Base-by-base conservation (phyloP, 2,113 vertebrate species). In the Oreochromis aureus region DNA sequence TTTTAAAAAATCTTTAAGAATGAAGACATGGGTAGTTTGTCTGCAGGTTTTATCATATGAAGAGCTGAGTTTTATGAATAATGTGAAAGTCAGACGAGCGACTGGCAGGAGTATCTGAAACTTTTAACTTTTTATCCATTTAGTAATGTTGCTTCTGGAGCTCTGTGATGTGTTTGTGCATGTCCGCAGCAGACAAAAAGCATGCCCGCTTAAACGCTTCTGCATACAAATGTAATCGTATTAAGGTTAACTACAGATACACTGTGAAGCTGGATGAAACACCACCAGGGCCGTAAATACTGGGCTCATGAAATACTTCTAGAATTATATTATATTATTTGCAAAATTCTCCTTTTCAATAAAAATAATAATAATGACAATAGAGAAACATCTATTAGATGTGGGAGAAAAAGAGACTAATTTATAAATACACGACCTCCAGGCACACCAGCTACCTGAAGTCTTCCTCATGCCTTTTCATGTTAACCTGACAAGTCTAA, bases 401-500 rank as follows among this genome's bases (percentile, higher is more conserved):
- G 6, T 63, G 27, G 6, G 3, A 30, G 7, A 19, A 9, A 46
- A 32, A 82, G 16, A 48, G 41, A 46, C 12, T 10, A 16, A 41
- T 34, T 59, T 18, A 79, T 32, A 69, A 86, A 56, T 2, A 71
- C 30, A 48, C 9, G 34, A 56, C 86, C 82, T 32, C 4, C 63
- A 85, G 85, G 82, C 59, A 41, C 24, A 6, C 2, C 12, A 41
- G 54, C 71, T 63, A 78, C 54, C 84, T 11, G 4, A 59, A 87
- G 30, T 89, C 87, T 80, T 59, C 36, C 39, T 92, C 93, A 30
- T 93, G 93, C 89, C 91, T 80, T 89, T 82, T 93, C 91, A 85
- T 86, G 92, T 92, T 90, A 83, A 86, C 80, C 81, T 69, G 89
- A 90, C 90, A 86, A 85, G 88, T 92, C 90, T 46, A 80, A 89